Evolutionary conservation across 1,140 invertebrate genomes (phyloP).

Genomic region (Nylanderia fulva): DNA sequence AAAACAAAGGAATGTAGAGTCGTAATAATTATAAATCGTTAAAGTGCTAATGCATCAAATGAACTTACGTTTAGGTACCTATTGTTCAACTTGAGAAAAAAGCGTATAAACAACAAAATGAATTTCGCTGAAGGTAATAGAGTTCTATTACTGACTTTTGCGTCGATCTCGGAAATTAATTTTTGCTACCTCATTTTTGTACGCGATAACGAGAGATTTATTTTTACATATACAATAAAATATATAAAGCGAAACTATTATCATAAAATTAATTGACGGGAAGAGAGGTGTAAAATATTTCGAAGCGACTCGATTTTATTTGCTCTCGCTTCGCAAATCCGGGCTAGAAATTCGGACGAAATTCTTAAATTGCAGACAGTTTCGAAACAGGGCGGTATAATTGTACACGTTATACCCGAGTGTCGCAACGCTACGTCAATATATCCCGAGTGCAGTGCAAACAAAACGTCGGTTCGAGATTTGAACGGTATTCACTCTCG

Average conservation of each 20-base stretch:
- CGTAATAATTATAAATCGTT: constrained; percentile 37
- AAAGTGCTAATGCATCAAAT: background rate
- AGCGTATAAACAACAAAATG: constrained; percentile 1
- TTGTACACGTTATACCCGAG: constrained; percentile 30
- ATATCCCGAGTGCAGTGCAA: constrained; percentile 40
- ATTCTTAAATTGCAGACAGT: constrained; percentile 2
- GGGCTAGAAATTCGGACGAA: too few relatives aligned
- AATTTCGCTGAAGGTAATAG: background rate
- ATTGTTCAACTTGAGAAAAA: constrained; percentile 5
- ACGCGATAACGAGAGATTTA: background rate
- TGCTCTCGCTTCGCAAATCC: background rate
- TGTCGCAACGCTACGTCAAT: constrained; percentile 47
- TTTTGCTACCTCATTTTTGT: too few relatives aligned
- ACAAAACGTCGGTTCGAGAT: constrained; percentile 42
- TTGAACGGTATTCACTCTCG: constrained; percentile 46
- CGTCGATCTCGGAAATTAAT: background rate
- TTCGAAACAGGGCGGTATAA: constrained; percentile 27
- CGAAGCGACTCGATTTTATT: too few relatives aligned
- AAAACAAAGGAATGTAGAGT: constrained; percentile 33
- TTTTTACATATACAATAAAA: background rate
- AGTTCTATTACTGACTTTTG: background rate
- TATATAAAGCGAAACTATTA: background rate
- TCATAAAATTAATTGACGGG: background rate
- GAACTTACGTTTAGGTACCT: background rate
- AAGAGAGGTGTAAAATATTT: too few relatives aligned